Evolutionary conservation across 2,113 vertebrate species (phyloP), one percentile per base, ranked within the genome.

Genomic region (Thymallus thymallus): DNA sequence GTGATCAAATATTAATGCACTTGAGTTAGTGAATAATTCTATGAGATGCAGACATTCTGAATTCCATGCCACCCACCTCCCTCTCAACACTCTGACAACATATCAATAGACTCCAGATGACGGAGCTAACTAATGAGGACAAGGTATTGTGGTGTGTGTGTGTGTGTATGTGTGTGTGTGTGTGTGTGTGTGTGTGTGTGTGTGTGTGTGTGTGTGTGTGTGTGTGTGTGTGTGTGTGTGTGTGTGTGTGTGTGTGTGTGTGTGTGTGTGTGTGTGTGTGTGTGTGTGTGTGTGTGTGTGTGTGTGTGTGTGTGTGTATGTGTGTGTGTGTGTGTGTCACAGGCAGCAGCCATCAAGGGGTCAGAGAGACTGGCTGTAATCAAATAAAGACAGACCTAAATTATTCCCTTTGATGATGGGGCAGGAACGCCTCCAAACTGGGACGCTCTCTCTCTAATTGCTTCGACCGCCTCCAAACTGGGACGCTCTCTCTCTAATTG

Each of bases 371-470:
- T 68, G 80, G 76, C 70, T 67, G 56, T 81, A 89, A 90, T 90
- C 78, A 90, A 86, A 86, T 84, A 85, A 87, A 88, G 64, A 80
- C 71, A 78, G 76, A 68, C 68, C 74, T 91, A 80, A 91, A 90
- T 91, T 83, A 90, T 90, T 91, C 85, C 68, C 86, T 89, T 88
- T 92, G 89, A 91, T 91, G 77, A 87, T 80, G 72, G 76, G 72
- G 60, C 76, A 72, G 77, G 74, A 61, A 74, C 74, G 83, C 82
- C 72, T 85, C 48, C 14, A 58, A 82, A 80, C 80, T 73, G 56
- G 77, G 75, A 76, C 82, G 4, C 30, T 30, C 35, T 63, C 64
- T 74, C 84, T 84, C 76, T 88, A 88, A 88, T 89, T 87, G 81
- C 76, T 67, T 9, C 6, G 72, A 56, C 76, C 75, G 84, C 81